Evolutionary conservation across 2,888 invertebrate species (phyloP), one percentile per base, ranked within the genome.

Genomic region (Cantharis lateralis): DNA sequence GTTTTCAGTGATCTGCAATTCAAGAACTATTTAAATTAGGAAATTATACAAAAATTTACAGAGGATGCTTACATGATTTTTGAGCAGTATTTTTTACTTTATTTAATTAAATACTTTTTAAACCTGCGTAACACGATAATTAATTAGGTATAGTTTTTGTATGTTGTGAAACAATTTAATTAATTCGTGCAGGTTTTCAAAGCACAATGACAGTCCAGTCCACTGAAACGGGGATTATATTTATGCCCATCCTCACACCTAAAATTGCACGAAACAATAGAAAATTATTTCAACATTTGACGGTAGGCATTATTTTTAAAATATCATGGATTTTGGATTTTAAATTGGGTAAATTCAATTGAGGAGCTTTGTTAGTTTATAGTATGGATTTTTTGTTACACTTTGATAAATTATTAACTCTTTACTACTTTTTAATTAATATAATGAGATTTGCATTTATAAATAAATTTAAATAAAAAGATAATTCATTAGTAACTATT

Each of bases 401-500:
- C n/a, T n/a, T 48, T n/a, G 48, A 48, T 48, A 48, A 48, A 48
- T 66, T 66, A 71, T 68, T 77, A 63, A 77, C 71, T 74, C 72
- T 75, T 74, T 62, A 26, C 28, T 48, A 26, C 71, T 48, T 74
- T 77, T 77, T 74, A 68, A 77, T 72, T 68, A 72, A 71, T 72
- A 72, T 71, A 75, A 75, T 70, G 26, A 68, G 18, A 61, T 70
- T 77, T 75, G 72, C 70, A 75, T 75, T 63, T 68, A 78, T 75
- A 78, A 75, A 78, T 78, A 74, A 78, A 69, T 70, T 64, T 70
- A 61, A 70, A 72, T 75, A 66, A 75, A 48, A 78, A 68, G 70
- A 75, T 72, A 28, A 80, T 80, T 80, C 81, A 81, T 81, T 81
- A 80, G 76, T 75, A 76, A 78, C 77, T 80, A 81, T 82, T 83